Base-by-base conservation (phyloP, 2,888 invertebrate species). In the Mellilla xanthometata region DNA sequence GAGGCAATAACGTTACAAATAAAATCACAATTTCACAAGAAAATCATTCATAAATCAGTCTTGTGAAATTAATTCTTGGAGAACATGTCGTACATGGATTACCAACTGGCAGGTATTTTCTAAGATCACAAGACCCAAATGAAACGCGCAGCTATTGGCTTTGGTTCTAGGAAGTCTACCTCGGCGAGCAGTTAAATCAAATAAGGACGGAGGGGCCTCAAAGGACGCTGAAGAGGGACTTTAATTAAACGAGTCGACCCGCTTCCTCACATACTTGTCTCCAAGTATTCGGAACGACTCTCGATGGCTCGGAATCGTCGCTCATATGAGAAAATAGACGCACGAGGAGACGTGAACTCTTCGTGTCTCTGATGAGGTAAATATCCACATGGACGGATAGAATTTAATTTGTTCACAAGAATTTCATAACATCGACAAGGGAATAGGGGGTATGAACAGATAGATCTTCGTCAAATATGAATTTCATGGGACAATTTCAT, bases 241-340 rank as follows among this genome's bases (percentile, higher is more conserved):
- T 55, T 52, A 53, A 58, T 58, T 43, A 53, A 55, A 55, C 36
- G 39, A 27, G 24, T 42, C 13, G 22, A 22, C 10, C 38, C 34
- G 29, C 33, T 23, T 15, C 13, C 33, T 11, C 50, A 53, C 40
- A 47, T 38, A 45, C 43, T 52, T 48, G 31, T 27, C 24, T 22
- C 40, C 11, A 27, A 42, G 46, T 34, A 46, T 48, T 49, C 22
- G 29, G 29, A 33, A 15, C 13, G 28, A 27, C 33, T 39, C 19
- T 27, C 39, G 26, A 24, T 28, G 27, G 5, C 27, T 13, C 12
- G 29, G 24, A 24, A 7, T 8, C 3, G 8, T 19, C n/a, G 15
- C 15, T 23, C 29, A 28, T 32, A 32, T 8, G 26, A 9, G 22
- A 12, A 31, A 10, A 31, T 43, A 31, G 26, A 32, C 31, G 27